phyloP scores from a whole-genome alignment of 2,888 invertebrate species.

The Plebejus melissa region DNA sequence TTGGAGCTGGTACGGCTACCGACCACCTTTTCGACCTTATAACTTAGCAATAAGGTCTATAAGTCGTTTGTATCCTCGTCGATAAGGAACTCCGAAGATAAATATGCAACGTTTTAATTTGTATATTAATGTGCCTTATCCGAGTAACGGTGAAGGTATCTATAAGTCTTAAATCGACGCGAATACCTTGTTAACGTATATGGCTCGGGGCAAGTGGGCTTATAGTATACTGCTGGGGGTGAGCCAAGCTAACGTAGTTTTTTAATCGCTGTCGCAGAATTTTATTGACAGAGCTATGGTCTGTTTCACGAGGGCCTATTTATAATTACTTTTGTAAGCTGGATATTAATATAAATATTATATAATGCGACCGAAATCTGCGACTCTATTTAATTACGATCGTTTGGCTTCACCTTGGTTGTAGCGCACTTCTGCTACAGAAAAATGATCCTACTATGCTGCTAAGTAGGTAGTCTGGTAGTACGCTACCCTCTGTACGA shows the following conservation, averaged over 20 bases:
- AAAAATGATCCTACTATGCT: too few species aligned
- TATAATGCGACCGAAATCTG: too few species aligned
- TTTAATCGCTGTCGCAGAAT: neutral
- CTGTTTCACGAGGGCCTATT: too few species aligned
- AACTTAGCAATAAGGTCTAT: neutral
- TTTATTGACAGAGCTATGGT: neutral
- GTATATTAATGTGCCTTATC: slow-evolving; percentile 13
- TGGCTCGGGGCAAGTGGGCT: neutral
- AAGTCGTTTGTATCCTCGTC: neutral
- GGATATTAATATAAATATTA: too few species aligned
- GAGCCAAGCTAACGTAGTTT: neutral
- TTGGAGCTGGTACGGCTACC: slow-evolving; percentile 42
- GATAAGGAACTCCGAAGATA: slow-evolving; percentile 26
- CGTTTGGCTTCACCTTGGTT: too few species aligned
- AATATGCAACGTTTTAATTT: slow-evolving; percentile 28
- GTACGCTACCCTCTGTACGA: too few species aligned
- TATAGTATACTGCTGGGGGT: neutral
- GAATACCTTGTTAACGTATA: neutral
- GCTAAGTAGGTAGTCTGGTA: too few species aligned
- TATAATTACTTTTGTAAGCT: too few species aligned
- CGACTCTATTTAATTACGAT: too few species aligned
- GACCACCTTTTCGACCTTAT: slow-evolving; percentile 30
- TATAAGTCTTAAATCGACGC: neutral
- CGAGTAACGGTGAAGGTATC: neutral
- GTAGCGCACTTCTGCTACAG: too few species aligned